These are phyloP conservation scores for Setophaga petechia DNA, from an alignment of 2,113 vertebrate genomes.

Conservation along the genomic window DNA sequence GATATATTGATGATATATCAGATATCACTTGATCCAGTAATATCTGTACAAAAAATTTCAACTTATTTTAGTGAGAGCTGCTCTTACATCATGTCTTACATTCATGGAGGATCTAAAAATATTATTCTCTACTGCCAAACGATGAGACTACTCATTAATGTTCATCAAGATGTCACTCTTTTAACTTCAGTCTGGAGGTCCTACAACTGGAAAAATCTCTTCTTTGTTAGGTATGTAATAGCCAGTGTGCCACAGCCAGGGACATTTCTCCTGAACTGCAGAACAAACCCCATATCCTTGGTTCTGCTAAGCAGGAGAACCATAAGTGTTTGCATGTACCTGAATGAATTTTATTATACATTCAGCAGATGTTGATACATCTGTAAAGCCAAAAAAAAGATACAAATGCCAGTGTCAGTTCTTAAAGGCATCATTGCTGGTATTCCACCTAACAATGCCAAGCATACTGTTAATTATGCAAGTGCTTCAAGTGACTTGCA, in stretches of 20 bases:
- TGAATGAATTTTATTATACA: background rate
- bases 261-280: background rate
- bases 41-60: background rate
- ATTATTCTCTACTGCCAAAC: background rate
- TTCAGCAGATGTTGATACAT: background rate
- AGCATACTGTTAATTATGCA: background rate
- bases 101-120: background rate
- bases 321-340: background rate
- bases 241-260: background rate
- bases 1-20: background rate
- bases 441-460: background rate
- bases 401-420: background rate
- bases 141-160: background rate
- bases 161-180: background rate
- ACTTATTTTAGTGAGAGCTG: background rate
- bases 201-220: background rate
- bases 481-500: background rate
- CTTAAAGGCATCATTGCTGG: background rate
- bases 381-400: background rate
- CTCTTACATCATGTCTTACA: background rate
- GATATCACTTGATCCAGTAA: background rate
- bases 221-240: background rate
- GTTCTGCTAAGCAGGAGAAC: background rate
- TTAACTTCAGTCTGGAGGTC: background rate
- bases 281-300: background rate